Conservation (phyloP, 2,113 vertebrate genomes). For the Piaya cayana region DNA sequence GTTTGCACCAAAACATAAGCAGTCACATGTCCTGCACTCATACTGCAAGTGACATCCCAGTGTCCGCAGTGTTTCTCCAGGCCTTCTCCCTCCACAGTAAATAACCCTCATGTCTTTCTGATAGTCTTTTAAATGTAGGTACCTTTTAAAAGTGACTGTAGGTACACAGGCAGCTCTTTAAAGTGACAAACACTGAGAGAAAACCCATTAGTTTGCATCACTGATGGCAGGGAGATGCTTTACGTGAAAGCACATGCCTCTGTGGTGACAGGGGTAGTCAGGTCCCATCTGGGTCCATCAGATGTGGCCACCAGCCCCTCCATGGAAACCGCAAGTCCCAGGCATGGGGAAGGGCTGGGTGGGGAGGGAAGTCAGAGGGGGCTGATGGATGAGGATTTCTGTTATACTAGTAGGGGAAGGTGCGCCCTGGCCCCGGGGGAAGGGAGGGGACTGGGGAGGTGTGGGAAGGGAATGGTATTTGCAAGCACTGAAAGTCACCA, state of each 20-base stretch:
- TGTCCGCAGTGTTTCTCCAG: neutral
- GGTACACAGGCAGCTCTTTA: neutral
- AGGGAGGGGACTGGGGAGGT: constrained; percentile 13
- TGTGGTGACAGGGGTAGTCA: neutral
- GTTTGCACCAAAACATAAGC: neutral
- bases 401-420: neutral
- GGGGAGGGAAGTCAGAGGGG: neutral
- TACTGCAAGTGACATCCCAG: neutral
- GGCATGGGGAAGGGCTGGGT: neutral
- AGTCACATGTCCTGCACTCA: neutral
- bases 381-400: neutral
- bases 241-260: fast-evolving
- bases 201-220: neutral
- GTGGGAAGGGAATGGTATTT: constrained; percentile 61
- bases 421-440: constrained; percentile 24
- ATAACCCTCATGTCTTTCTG: neutral
- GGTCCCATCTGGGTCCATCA: neutral
- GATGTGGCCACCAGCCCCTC: neutral
- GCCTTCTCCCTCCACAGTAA: neutral
- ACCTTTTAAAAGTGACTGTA: neutral
- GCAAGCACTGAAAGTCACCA: constrained; percentile 5
- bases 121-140: neutral
- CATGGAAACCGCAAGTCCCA: neutral
- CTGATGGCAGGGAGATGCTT: neutral
- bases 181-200: neutral